These are phyloP conservation scores for Helobdella robusta DNA, from an alignment of 2,888 invertebrate species.

Conservation along the genomic window DNA sequence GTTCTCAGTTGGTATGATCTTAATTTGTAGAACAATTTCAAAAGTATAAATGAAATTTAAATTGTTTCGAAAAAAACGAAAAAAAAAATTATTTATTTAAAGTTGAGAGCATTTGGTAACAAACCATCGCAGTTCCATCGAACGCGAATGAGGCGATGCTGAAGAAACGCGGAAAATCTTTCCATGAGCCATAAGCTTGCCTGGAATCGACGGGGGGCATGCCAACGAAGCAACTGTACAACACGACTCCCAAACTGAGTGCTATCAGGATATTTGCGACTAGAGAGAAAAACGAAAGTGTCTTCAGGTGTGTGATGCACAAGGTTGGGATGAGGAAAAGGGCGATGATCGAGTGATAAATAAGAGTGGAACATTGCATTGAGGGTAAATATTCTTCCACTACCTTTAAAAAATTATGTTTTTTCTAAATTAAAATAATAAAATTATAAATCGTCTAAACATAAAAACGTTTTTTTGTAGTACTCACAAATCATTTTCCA, in stretches of 20 bases:
- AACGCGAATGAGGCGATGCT: slow-evolving; percentile 91
- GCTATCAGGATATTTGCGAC: slow-evolving; percentile 66
- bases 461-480: background rate
- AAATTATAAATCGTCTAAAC: no score
- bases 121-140: slow-evolving; percentile 68
- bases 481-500: no score
- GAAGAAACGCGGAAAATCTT: slow-evolving; percentile 67
- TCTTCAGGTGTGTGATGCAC: slow-evolving; percentile 59
- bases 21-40: background rate
- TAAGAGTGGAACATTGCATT: slow-evolving; percentile 15
- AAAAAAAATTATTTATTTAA: background rate
- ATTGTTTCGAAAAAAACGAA: no score
- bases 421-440: no score
- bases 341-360: slow-evolving; percentile 37
- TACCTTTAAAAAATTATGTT: no score
- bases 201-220: slow-evolving; percentile 57
- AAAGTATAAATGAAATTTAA: background rate
- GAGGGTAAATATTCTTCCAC: slow-evolving; percentile 31
- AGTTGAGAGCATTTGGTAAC: slow-evolving; percentile 32
- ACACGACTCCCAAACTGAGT: slow-evolving; percentile 68
- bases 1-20: slow-evolving; percentile 86
- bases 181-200: slow-evolving; percentile 36
- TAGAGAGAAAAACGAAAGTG: slow-evolving; percentile 74
- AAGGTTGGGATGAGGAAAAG: slow-evolving; percentile 43
- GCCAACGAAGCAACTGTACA: slow-evolving; percentile 72